Conservation (phyloP, 2,888 invertebrate genomes). For the Anagyrus pseudococci region DNA sequence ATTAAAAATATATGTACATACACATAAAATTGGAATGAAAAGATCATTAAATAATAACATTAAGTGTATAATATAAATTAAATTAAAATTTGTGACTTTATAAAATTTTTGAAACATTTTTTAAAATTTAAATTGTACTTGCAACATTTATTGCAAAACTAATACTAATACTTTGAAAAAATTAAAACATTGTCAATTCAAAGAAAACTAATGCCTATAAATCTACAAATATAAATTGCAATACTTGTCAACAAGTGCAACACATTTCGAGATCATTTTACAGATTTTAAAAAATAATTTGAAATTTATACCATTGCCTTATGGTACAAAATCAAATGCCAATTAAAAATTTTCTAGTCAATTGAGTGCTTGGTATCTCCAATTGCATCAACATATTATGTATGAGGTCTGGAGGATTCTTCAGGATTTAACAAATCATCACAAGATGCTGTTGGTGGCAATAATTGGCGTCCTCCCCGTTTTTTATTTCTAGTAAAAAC, state of each 20-base stretch:
- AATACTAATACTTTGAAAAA: no score
- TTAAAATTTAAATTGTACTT: no score
- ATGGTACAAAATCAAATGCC: conserved; percentile 4
- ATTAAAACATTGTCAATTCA: no score
- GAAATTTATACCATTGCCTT: conserved; percentile 12
- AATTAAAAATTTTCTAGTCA: conserved; percentile 25
- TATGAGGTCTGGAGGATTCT: conserved; percentile 48
- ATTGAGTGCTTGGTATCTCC: not conserved
- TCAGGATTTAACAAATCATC: conserved; percentile 59
- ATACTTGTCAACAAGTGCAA: conserved; percentile 42
- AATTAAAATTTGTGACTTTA: no score
- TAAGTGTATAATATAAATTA: no score
- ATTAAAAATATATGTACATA: no score
- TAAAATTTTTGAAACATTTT: no score
- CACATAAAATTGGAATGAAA: no score
- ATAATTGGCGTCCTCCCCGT: conserved; percentile 55
- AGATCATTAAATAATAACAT: no score
- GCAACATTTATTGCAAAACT: no score
- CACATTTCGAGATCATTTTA: conserved; percentile 32
- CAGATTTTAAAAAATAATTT: conserved; percentile 28
- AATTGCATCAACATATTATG: conserved; percentile 12
- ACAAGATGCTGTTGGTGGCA: conserved; percentile 59
- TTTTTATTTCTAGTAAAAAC: conserved; percentile 72
- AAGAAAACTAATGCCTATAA: conserved; percentile 5
- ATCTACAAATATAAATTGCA: conserved; percentile 39